These are phyloP conservation scores for Nesogale talazaci DNA, from an alignment of 2,113 vertebrate genomes.

Conservation along the genomic window DNA sequence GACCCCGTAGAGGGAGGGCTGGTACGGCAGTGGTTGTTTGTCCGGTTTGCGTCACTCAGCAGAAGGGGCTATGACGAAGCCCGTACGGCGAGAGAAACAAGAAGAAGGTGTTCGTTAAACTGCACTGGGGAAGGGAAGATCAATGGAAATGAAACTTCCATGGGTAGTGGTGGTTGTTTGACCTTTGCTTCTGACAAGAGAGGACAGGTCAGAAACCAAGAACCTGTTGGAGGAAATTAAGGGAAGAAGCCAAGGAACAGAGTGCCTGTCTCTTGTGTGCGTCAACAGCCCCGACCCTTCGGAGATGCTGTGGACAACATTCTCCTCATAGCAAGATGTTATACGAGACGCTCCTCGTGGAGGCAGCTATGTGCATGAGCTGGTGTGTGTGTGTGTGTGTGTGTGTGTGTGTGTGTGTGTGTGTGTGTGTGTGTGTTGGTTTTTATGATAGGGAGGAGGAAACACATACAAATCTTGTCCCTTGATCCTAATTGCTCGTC, in stretches of 20 bases:
- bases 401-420: background rate
- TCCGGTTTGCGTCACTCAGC: conserved; percentile 48
- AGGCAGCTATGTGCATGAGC: background rate
- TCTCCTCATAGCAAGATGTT: background rate
- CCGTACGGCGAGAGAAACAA: conserved; percentile 26
- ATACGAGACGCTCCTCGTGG: background rate
- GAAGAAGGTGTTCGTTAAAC: conserved; percentile 36
- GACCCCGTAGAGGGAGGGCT: no score
- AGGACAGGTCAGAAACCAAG: background rate
- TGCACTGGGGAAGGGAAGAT: conserved; percentile 12
- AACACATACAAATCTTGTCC: background rate
- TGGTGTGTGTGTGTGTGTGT: no score
- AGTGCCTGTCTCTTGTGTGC: background rate
- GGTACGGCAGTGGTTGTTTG: no score
- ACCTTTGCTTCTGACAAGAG: conserved; percentile 32
- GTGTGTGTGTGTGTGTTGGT: background rate
- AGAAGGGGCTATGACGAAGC: conserved; percentile 43
- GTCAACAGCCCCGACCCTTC: conserved; percentile 16
- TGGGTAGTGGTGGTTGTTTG: background rate
- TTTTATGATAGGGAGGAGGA: background rate
- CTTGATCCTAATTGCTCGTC: conserved; percentile 12
- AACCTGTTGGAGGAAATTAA: background rate
- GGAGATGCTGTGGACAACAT: background rate
- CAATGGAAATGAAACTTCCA: background rate
- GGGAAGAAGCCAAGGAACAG: background rate